Evolutionary conservation across 1,140 invertebrate species (phyloP).

Genomic region (Medauroidea extradentata): DNA sequence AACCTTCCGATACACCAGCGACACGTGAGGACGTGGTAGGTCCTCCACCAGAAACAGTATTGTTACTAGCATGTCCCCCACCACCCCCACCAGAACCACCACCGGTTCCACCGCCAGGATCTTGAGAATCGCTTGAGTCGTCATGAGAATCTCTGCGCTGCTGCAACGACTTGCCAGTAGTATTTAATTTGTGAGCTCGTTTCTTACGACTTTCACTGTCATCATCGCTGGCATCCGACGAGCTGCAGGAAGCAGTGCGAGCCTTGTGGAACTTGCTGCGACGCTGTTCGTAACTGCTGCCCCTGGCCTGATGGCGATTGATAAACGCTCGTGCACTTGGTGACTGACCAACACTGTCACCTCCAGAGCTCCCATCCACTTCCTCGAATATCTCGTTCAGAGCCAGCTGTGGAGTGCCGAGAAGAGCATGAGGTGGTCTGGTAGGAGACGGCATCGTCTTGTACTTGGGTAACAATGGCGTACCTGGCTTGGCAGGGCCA

Average conservation of each 20-base stretch:
- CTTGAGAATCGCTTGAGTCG: constrained; percentile 70
- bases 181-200: constrained; percentile 61
- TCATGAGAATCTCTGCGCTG: constrained; percentile 68
- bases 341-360: constrained; percentile 24
- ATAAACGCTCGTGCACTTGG: constrained; percentile 21
- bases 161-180: constrained; percentile 50
- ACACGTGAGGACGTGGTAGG: constrained; percentile 18
- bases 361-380: constrained; percentile 41
- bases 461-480: constrained; percentile 33
- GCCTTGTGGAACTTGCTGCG: constrained; percentile 68
- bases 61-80: constrained; percentile 22
- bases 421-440: constrained; percentile 46
- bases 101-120: constrained; percentile 52
- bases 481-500: constrained; percentile 40
- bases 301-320: constrained; percentile 32
- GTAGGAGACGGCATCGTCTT: constrained; percentile 44
- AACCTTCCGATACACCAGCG: constrained; percentile 8
- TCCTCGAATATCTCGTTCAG: constrained; percentile 72
- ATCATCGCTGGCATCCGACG: constrained; percentile 87
- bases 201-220: constrained; percentile 80
- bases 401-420: constrained; percentile 55
- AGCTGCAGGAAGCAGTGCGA: constrained; percentile 80
- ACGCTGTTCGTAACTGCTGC: constrained; percentile 53
- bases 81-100: constrained; percentile 35
- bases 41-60: constrained; percentile 12